phyloP scores from a whole-genome alignment of 2,888 invertebrate species.

The Xylocampa areola region DNA sequence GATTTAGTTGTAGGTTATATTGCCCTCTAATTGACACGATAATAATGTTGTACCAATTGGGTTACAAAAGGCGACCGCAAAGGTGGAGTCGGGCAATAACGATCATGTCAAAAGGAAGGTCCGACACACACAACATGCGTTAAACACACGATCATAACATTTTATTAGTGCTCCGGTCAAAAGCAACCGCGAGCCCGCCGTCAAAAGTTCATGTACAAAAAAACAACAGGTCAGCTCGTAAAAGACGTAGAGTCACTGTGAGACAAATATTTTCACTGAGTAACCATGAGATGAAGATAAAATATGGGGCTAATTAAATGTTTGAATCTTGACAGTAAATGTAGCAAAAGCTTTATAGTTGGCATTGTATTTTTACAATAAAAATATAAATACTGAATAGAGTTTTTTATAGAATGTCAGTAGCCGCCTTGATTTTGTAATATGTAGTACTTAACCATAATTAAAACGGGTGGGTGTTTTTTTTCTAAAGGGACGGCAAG shows the following conservation, averaged over 20 bases:
- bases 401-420: conserved; percentile 31
- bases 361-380: conserved; percentile 3
- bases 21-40: conserved; percentile 86
- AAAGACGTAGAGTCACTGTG: conserved; percentile 85
- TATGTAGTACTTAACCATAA: conserved; percentile 63
- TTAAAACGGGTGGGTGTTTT: conserved; percentile 67
- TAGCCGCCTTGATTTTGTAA: conserved; percentile 59
- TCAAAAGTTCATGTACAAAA: conserved; percentile 87
- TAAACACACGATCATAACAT: conserved; percentile 90
- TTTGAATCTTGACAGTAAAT: conserved; percentile 46
- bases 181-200: conserved; percentile 87
- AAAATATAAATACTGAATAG: not conserved
- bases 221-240: conserved; percentile 86
- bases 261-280: conserved; percentile 76
- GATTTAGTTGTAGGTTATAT: conserved; percentile 81
- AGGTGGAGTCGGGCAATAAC: conserved; percentile 85
- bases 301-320: conserved; percentile 58
- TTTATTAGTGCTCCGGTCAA: conserved; percentile 89
- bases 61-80: conserved; percentile 86
- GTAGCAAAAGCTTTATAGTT: conserved; percentile 15
- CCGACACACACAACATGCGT: conserved; percentile 88
- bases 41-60: conserved; percentile 86
- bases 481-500: conserved; percentile 64
- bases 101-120: conserved; percentile 88
- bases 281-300: conserved; percentile 67